Conservation (phyloP, 1,140 invertebrate genomes). For the Bilobella aurantiaca region DNA sequence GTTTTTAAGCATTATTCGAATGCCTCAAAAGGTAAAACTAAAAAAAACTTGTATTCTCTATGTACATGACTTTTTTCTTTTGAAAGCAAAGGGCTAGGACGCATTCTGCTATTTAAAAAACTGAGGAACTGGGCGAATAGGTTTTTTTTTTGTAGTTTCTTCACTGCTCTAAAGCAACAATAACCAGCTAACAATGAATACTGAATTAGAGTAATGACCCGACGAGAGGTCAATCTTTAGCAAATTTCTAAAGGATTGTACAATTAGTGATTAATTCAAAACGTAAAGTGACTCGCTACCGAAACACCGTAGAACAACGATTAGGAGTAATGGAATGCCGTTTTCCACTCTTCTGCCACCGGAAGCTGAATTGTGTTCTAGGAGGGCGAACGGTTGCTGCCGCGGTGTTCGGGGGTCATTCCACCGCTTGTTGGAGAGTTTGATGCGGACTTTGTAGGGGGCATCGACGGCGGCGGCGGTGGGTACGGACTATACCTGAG, state of each 20-base stretch:
- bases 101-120: background rate
- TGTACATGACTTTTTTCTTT: background rate
- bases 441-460: slow-evolving; percentile 19
- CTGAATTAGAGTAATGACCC: background rate
- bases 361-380: too few relatives aligned
- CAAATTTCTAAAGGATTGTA: background rate
- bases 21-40: background rate
- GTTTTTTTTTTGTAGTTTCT: background rate
- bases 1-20: background rate
- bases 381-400: too few relatives aligned
- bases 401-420: too few relatives aligned
- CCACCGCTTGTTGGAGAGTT: slow-evolving; percentile 30
- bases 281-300: background rate
- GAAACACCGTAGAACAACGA: background rate
- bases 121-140: background rate
- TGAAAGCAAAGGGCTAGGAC: background rate
- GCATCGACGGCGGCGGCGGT: slow-evolving; percentile 26
- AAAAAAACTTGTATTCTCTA: background rate
- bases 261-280: background rate
- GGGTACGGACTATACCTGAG: slow-evolving; percentile 35
- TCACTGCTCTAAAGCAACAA: background rate
- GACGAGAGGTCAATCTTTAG: too few relatives aligned
- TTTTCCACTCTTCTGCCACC: too few relatives aligned
- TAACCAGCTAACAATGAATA: background rate
- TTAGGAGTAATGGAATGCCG: too few relatives aligned